These are phyloP conservation scores for Sinocyclocheilus maitianheensis DNA, from an alignment of 2,113 vertebrate genomes.

Conservation along the genomic window DNA sequence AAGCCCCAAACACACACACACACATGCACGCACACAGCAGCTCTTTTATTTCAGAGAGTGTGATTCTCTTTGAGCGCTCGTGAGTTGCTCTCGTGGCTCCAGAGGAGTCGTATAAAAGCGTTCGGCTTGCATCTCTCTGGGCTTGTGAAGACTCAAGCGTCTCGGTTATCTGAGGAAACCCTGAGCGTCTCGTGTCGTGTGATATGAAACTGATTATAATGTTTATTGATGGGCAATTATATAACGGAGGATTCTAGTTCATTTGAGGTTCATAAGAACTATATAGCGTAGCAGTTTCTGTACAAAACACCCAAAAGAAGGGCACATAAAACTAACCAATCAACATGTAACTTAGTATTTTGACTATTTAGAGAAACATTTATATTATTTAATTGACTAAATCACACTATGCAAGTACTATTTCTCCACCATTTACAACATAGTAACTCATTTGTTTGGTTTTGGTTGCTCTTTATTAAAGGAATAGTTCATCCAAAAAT, in stretches of 20 bases:
- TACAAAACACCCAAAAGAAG: not conserved
- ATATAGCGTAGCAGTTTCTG: not conserved
- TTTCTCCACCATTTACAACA: not conserved
- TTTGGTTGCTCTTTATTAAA: no score
- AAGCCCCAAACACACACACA: constrained; percentile 32
- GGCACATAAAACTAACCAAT: not conserved
- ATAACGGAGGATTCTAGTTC: not conserved
- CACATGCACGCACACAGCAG: constrained; percentile 30
- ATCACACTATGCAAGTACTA: not conserved
- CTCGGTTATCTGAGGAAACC: constrained; percentile 21
- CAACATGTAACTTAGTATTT: not conserved
- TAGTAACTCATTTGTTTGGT: not conserved
- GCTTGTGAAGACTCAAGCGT: constrained; percentile 1
- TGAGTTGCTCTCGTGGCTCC: constrained; percentile 7
- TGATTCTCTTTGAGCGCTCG: constrained; percentile 47
- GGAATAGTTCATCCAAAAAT: no score
- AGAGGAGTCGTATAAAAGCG: constrained; percentile 1
- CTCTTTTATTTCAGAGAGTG: constrained; percentile 41
- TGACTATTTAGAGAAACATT: not conserved
- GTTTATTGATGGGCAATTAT: not conserved
- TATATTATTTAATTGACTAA: not conserved
- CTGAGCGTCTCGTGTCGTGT: not conserved
- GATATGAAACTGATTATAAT: not conserved
- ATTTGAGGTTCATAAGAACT: not conserved
- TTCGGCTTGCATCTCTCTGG: not conserved